These are phyloP conservation scores for Bombus ignitus DNA, from an alignment of 1,140 invertebrate species.

Conservation along the genomic window DNA sequence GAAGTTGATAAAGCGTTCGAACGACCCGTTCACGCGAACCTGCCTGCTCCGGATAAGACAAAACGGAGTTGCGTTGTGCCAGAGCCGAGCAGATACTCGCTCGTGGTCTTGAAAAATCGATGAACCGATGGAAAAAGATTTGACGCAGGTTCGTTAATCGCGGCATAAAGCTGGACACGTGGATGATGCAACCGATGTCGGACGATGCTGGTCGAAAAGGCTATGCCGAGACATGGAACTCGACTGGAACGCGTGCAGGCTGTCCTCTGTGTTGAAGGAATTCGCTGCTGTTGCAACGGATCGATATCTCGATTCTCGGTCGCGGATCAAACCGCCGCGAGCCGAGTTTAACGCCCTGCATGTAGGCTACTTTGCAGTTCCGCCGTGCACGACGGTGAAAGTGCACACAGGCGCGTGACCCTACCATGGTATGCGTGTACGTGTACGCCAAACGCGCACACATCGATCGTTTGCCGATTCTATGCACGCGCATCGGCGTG, in stretches of 20 bases:
- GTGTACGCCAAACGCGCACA: too few relatives aligned
- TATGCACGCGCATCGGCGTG: constrained; percentile 48
- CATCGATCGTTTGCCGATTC: constrained; percentile 29
- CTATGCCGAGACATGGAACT: not conserved
- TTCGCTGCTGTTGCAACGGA: constrained; percentile 62
- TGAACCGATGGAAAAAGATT: too few relatives aligned
- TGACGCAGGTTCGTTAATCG: not conserved
- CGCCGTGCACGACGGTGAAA: constrained; percentile 69
- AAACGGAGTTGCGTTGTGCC: too few relatives aligned
- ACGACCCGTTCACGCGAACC: too few relatives aligned
- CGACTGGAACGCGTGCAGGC: not conserved
- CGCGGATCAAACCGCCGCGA: constrained; percentile 57
- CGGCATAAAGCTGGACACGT: not conserved
- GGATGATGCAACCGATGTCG: constrained; percentile 41
- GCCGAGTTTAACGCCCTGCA: constrained; percentile 66
- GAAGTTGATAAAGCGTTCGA: too few relatives aligned
- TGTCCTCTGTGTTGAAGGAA: constrained; percentile 33
- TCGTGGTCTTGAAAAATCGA: too few relatives aligned
- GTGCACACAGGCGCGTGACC: constrained; percentile 59
- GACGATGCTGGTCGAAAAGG: constrained; percentile 44
- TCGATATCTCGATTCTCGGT: constrained; percentile 69
- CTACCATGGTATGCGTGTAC: constrained; percentile 14
- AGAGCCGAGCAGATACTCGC: too few relatives aligned
- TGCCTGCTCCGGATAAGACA: too few relatives aligned
- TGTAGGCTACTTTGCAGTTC: constrained; percentile 69